Evolutionary conservation across 2,113 vertebrate species (phyloP).

Genomic region (Rhinolophus sinicus): DNA sequence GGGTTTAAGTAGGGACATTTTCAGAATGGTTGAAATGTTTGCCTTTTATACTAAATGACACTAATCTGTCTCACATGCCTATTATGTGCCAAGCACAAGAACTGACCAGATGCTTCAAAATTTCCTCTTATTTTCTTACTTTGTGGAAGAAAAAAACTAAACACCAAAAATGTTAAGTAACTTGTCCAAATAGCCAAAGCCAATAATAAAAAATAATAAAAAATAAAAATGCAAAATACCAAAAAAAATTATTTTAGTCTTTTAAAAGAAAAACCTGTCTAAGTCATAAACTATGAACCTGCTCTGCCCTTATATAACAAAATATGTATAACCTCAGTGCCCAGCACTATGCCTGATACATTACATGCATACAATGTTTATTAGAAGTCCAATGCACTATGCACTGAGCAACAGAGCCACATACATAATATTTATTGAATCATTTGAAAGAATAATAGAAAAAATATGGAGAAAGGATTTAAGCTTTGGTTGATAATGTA

Average conservation of each 20-base stretch:
- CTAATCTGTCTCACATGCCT: rapidly evolving
- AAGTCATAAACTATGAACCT: neutral
- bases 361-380: neutral
- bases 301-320: rapidly evolving
- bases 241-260: neutral
- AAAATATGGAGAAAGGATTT: neutral
- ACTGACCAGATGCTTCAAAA: neutral
- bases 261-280: neutral
- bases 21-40: neutral
- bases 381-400: neutral
- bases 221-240: neutral
- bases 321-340: neutral
- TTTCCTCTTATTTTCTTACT: neutral
- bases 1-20: neutral
- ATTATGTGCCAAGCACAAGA: neutral
- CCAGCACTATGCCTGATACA: neutral
- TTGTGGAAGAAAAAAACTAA: neutral
- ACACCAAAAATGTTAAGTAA: neutral
- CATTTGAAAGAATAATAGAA: neutral
- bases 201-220: neutral
- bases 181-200: neutral
- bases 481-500: neutral
- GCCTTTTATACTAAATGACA: neutral
- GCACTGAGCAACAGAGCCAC: too few species aligned
- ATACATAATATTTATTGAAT: neutral